Evolutionary conservation across 2,797 vertebrate species (phyloP), one percentile per base, ranked within the genome.

Genomic region (Acipenser transmontanus): DNA sequence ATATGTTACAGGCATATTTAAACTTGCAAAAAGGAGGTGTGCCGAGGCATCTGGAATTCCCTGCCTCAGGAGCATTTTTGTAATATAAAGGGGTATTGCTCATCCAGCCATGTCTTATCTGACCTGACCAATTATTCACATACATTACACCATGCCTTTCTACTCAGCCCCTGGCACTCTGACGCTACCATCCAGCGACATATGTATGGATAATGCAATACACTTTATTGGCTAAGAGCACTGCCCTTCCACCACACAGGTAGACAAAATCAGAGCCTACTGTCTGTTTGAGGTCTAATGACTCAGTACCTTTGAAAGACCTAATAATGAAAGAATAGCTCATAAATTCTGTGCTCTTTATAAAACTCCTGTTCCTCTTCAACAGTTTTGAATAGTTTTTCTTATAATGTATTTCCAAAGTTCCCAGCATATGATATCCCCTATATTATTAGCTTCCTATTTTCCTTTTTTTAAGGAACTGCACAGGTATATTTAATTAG

Each of bases 61-160:
- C 73, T 48, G 75, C 76, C 78, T 74, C 78, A 78, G 79, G 84
- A 78, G 82, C 80, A 72, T 68, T 65, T 65, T 76, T 71, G 79
- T 77, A 59, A 70, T 75, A 76, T 81, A 61, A 76, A 77, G 81
- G 82, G 87, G 82, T 77, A 61, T 79, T 72, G 78, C 77, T 80
- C 82, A 73, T 77, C 78, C 84, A 59, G 85, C 84, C 84, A 77
- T 88, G 77, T 89, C 84, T 82, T 85, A 91, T 91, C 81, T 84
- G 83, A 91, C 85, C 84, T 87, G 89, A 91, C 86, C 88, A 90
- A 89, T 91, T 89, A 91, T 87, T 84, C 82, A 81, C 84, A 85
- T 85, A 81, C 79, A 78, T 69, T 70, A 74, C 80, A 84, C 85
- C 88, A 87, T 76, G 73, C 78, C 71, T 70, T 72, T 71, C 73